Evolutionary conservation across 2,797 vertebrate species (phyloP).

Genomic region (Gallinago nigripennis): DNA sequence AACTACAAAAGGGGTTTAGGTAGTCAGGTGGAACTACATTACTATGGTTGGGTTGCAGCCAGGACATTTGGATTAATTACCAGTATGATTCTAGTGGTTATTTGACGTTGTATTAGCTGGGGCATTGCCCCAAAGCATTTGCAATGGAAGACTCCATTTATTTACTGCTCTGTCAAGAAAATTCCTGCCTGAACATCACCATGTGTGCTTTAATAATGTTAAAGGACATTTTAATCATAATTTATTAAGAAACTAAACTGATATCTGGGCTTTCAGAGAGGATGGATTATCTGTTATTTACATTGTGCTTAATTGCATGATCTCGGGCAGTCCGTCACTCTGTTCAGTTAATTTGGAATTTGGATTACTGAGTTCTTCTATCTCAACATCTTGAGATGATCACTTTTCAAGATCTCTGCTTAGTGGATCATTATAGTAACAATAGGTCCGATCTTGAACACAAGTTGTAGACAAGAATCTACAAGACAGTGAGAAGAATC

Average conservation of each 20-base stretch:
- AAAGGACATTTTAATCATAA: neutral
- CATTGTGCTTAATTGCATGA: neutral
- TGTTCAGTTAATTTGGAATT: neutral
- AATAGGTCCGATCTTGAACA: neutral
- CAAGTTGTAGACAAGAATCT: neutral
- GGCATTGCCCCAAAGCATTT: neutral
- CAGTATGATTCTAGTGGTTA: neutral
- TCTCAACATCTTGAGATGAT: neutral
- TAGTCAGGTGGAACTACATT: neutral
- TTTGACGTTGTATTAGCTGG: neutral
- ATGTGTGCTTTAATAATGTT: neutral
- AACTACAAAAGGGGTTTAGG: neutral
- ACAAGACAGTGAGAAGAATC: neutral
- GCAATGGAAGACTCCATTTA: neutral
- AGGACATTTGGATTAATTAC: neutral
- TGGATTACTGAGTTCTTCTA: neutral
- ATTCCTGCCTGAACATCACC: neutral
- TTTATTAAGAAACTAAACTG: neutral
- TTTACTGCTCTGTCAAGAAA: neutral
- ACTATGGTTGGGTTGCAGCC: neutral
- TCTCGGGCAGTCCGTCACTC: neutral
- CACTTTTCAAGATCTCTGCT: neutral
- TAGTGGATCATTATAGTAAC: neutral
- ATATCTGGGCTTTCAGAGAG: neutral
- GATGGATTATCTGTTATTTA: neutral